Percentiles rank a stretch among this genome's conserved stretches.
These are phyloP conservation scores for Holothuria leucospilota DNA, from an alignment of 53 echinoderm and acorn worm species.

Conservation along the genomic window DNA sequence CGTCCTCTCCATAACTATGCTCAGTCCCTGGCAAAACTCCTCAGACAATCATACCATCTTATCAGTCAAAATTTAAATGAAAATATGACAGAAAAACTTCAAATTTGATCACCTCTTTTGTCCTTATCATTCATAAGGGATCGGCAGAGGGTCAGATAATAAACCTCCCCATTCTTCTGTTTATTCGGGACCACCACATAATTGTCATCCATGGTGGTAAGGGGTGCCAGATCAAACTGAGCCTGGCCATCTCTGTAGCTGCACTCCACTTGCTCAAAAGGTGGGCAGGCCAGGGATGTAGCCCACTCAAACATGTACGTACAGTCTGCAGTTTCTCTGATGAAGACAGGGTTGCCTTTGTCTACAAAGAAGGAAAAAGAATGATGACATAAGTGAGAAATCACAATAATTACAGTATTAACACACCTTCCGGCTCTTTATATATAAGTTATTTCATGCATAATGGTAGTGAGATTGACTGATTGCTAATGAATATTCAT, in stretches of 20 bases:
- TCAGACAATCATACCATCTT: no score
- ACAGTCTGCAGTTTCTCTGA: conserved; percentile 84
- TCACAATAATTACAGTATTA: not conserved
- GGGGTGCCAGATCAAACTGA: conserved; percentile 87
- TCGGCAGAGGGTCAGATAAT: conserved; percentile 85
- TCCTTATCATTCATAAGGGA: conserved; percentile 73
- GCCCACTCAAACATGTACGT: conserved; percentile 96
- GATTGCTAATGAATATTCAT: no score
- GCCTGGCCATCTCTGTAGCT: conserved; percentile 70
- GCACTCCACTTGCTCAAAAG: conserved; percentile 87
- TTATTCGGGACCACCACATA: conserved; percentile 64
- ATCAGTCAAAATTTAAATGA: no score
- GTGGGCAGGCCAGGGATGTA: conserved; percentile 85
- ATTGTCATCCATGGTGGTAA: conserved; percentile 80
- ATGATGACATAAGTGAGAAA: not conserved
- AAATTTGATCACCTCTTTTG: conserved; percentile 60
- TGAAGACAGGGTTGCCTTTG: conserved; percentile 78
- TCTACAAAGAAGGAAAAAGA: conserved; percentile 28
- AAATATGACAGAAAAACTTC: no score
- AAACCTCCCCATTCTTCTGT: conserved; percentile 55
- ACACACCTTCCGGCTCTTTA: no score
- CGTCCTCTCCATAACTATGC: no score
- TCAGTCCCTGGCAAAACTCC: no score
- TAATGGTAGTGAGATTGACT: no score
- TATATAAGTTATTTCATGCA: no score